Percentiles rank a stretch among this genome's conserved stretches.
Conservation (phyloP, 2,797 vertebrate species). For the Sebastiscus albofasciatus region DNA sequence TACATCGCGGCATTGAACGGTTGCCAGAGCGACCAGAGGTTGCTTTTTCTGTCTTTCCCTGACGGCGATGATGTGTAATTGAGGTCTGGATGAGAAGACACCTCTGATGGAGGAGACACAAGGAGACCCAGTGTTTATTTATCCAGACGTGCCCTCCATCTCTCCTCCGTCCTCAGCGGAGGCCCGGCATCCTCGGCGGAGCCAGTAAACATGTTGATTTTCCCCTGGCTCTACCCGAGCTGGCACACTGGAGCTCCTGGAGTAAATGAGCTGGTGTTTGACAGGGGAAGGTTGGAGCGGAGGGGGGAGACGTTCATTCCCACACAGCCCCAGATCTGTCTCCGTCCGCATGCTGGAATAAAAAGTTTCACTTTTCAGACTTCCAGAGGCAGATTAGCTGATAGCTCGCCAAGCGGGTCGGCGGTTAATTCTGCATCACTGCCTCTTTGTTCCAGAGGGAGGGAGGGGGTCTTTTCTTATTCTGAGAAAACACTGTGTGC, state of each 20-base stretch:
- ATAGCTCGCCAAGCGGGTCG: constrained; percentile 5
- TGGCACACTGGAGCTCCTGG: constrained; percentile 36
- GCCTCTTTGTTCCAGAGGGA: constrained; percentile 1
- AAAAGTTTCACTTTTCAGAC: constrained; percentile 19
- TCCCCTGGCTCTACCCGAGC: constrained; percentile 48
- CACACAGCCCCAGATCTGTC: constrained; percentile 37
- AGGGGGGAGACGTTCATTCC: constrained; percentile 12
- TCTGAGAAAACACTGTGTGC: background rate
- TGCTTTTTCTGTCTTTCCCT: background rate
- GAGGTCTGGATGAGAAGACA: constrained; percentile 31
- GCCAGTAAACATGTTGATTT: constrained; percentile 75
- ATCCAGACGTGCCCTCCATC: constrained; percentile 38
- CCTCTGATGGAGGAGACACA: constrained; percentile 25
- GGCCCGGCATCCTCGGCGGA: constrained; percentile 39
- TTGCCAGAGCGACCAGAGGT: constrained; percentile 23
- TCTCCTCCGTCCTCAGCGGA: constrained; percentile 23
- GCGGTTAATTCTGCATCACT: constrained; percentile 16
- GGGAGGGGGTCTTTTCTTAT: background rate
- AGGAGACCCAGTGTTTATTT: constrained; percentile 53
- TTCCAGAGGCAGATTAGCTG: constrained; percentile 23
- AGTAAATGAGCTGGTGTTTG: constrained; percentile 64
- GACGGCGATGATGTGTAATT: constrained; percentile 10
- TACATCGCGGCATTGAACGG: constrained; percentile 5
- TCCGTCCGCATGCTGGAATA: constrained; percentile 3
- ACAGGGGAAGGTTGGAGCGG: constrained; percentile 12